Evolutionary conservation across 2,888 invertebrate genomes (phyloP), one percentile per base, ranked within the genome.

Genomic region (Andricus quercusramuli): DNA sequence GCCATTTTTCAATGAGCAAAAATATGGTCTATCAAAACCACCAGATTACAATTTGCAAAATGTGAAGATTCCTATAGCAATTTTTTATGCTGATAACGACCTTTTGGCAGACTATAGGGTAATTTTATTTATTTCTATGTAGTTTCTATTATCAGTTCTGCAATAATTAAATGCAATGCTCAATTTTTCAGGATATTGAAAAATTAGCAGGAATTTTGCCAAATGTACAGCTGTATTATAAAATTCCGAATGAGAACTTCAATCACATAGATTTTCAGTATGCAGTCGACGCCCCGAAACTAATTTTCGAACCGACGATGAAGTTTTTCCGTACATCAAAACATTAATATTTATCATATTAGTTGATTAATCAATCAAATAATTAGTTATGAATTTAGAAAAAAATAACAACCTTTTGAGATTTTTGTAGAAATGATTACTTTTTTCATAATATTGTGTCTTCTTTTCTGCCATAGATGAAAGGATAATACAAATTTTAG

Each of bases 51-150:
- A 95, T 78, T 90, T 96, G 1, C 90, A 92, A 11, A 94, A 93
- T 86, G 93, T 96, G 2, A 94, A 93, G 2, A 91, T 95, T 17
- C 96, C 96, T 37, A 94, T 95, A 0, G 95, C 95, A 76, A 90
- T 96, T 3, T 96, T 96, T 89, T 96, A 95, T 89, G 94, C 95
- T 0, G 93, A 93, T 22, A 95, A 94, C 62, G 97, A 97, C 90
- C 95, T 95, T 90, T 88, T 97, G 78, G 94, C 96, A 0, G 93
- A 93, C 83, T 90, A 90, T 0, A 90, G 79, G 76, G 90, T 89
- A 82, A 84, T 77, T 47, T 17, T 13, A 59, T 32, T 65, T 65
- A n/a, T 25, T 68, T 64, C 22, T 65, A 47, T 47, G 15, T 4
- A 15, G 17, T 44, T 15, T 3, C 13, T 15, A 44, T 15, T 17